Evolutionary conservation across 1,140 invertebrate species (phyloP).

Genomic region (Camponotus floridanus): DNA sequence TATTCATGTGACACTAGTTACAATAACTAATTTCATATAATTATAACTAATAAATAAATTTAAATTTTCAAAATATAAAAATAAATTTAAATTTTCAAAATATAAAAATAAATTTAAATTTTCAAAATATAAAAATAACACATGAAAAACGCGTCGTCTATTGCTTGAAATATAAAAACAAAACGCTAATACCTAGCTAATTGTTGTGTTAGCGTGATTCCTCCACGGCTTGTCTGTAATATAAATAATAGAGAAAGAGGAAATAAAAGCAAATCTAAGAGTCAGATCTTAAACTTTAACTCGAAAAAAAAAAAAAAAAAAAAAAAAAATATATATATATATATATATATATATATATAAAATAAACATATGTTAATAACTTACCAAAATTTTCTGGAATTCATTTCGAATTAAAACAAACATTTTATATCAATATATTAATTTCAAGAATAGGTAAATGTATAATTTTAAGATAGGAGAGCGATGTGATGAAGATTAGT

Average conservation of each 20-base stretch:
- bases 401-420: neutral
- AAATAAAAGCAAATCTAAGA: constrained; percentile 24
- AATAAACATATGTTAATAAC: neutral
- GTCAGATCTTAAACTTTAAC: neutral
- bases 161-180: constrained; percentile 24
- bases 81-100: neutral
- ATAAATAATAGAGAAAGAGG: constrained; percentile 4
- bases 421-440: neutral
- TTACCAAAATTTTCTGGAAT: constrained; percentile 17
- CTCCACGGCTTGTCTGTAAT: constrained; percentile 53
- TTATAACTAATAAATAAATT: neutral
- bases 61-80: neutral
- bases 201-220: constrained; percentile 32
- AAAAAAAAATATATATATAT: constrained; percentile 26
- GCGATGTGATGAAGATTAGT: neutral
- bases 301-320: too few species aligned
- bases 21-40: neutral
- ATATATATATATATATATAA: neutral
- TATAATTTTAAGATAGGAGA: neutral
- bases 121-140: constrained; percentile 8
- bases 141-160: neutral
- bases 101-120: neutral
- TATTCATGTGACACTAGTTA: neutral
- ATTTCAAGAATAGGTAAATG: neutral
- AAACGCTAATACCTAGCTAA: constrained; percentile 58